Conservation (phyloP, 2,113 vertebrate genomes). For the Centropus bengalensis region DNA sequence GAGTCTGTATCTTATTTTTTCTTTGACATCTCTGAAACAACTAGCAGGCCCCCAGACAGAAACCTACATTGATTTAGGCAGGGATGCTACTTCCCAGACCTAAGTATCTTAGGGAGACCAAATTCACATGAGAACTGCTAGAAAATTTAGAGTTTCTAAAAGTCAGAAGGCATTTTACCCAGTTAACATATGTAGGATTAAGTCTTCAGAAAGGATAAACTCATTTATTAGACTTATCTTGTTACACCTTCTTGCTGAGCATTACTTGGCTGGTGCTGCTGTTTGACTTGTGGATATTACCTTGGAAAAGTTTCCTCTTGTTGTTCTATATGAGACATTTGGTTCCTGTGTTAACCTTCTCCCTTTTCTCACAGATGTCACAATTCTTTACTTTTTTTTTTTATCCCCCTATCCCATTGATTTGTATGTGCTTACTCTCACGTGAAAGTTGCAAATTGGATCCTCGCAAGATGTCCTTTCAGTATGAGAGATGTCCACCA, state of each 20-base stretch:
- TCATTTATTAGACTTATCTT: not conserved
- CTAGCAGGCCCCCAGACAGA: not conserved
- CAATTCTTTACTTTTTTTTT: not conserved
- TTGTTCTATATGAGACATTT: not conserved
- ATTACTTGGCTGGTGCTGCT: not conserved
- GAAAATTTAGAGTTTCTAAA: not conserved
- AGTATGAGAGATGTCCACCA: not conserved
- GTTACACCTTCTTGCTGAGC: not conserved
- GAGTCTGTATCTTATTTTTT: not conserved
- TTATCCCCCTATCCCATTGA: not conserved
- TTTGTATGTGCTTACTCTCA: not conserved
- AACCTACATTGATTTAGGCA: not conserved
- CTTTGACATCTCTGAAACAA: not conserved
- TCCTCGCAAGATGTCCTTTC: not conserved
- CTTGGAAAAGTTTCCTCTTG: not conserved
- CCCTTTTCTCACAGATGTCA: not conserved
- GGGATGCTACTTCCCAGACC: not conserved
- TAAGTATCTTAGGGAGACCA: not conserved
- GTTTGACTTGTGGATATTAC: not conserved
- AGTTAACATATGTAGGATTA: not conserved
- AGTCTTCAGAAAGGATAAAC: not conserved
- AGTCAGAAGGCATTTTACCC: not conserved
- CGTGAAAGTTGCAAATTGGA: not conserved
- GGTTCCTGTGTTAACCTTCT: not conserved
- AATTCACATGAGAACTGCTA: not conserved